Conservation (phyloP, 2,888 invertebrate species). For the Synergus itoensis region DNA sequence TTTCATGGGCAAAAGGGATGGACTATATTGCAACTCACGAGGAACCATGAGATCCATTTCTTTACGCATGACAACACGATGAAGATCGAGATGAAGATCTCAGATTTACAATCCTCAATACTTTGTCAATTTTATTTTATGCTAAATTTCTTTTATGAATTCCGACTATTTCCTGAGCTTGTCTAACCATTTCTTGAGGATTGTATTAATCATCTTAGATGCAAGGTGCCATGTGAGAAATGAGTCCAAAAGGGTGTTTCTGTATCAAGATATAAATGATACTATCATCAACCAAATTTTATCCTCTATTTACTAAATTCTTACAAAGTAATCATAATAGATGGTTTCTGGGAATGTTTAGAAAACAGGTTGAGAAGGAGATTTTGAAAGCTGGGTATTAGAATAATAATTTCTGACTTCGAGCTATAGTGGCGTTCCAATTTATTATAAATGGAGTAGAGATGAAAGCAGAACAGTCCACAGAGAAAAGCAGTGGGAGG, state of each 20-base stretch:
- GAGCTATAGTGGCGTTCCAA: constrained; percentile 22
- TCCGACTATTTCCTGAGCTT: neutral
- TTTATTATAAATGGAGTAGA: constrained; percentile 47
- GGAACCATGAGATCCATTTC: constrained; percentile 26
- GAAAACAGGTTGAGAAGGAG: constrained; percentile 44
- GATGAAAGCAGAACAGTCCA: constrained; percentile 54
- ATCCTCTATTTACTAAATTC: neutral
- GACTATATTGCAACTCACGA: constrained; percentile 22
- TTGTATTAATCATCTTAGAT: neutral
- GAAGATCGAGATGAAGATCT: neutral
- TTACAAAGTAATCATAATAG: constrained; percentile 30
- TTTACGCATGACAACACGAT: constrained; percentile 15
- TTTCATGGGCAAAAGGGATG: constrained; percentile 44
- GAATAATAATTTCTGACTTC: constrained; percentile 30
- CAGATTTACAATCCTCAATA: neutral
- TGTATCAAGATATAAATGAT: neutral
- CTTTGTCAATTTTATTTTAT: constrained; percentile 48
- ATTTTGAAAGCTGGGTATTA: constrained; percentile 1
- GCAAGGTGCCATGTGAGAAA: neutral
- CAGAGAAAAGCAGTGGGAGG: constrained; percentile 45
- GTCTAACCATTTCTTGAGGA: neutral
- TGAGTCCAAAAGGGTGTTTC: neutral
- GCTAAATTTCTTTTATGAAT: constrained; percentile 46
- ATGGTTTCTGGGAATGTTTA: constrained; percentile 37
- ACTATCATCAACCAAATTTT: neutral